Evolutionary conservation across 2,888 invertebrate genomes (phyloP).

Genomic region (Nymphalis polychloros): DNA sequence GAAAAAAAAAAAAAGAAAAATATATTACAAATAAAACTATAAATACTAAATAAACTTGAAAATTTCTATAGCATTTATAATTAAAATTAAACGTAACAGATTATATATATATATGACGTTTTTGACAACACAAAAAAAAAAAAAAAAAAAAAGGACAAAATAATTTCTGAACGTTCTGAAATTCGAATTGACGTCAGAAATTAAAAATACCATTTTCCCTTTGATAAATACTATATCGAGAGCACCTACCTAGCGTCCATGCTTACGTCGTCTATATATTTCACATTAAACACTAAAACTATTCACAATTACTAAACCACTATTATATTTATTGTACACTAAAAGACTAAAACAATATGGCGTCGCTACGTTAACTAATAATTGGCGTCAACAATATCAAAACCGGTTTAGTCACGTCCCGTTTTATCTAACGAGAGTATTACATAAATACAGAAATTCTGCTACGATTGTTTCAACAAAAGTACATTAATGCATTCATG

Average conservation of each 20-base stretch:
- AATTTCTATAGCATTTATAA: neutral
- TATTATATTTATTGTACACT: constrained; percentile 29
- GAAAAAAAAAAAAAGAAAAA: neutral
- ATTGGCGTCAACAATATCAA: constrained; percentile 22
- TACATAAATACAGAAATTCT: no score
- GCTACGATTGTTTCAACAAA: no score
- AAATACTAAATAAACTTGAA: neutral
- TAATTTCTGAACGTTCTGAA: no score
- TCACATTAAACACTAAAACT: constrained; percentile 25
- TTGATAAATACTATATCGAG: constrained; percentile 43
- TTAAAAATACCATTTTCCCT: constrained; percentile 15
- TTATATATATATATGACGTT: neutral
- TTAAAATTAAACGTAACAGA: neutral
- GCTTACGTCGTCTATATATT: constrained; percentile 22
- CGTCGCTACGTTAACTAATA: constrained; percentile 30
- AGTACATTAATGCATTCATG: no score
- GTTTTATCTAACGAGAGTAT: neutral
- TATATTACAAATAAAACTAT: neutral
- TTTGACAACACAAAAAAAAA: no score
- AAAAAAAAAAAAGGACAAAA: no score
- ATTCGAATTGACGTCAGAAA: constrained; percentile 5
- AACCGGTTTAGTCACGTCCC: constrained; percentile 9
- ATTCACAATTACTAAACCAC: constrained; percentile 39
- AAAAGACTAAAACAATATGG: constrained; percentile 31
- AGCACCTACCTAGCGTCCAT: constrained; percentile 44